Percentiles rank a stretch among this genome's conserved stretches.
Evolutionary conservation across 2,113 vertebrate genomes (phyloP).

Genomic region (Rana temporaria): DNA sequence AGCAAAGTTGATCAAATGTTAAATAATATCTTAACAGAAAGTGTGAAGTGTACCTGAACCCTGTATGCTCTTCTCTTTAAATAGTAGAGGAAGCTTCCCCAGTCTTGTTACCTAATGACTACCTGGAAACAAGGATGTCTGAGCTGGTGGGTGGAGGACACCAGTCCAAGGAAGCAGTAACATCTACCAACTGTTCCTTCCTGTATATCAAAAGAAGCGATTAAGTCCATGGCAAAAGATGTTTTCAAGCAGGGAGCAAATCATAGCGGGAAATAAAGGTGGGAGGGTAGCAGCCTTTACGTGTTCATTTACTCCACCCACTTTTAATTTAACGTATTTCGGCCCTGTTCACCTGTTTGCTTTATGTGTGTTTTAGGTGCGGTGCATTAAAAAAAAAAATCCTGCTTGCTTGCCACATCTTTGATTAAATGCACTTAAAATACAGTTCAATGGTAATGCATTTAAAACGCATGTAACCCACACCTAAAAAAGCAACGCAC

Average conservation of each 20-base stretch:
- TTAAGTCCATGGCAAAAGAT: neutral
- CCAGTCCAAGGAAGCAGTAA: neutral
- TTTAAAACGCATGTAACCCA: no score
- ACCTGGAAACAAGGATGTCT: constrained; percentile 1
- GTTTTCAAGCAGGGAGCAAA: neutral
- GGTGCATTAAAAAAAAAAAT: no score
- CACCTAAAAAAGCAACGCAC: no score
- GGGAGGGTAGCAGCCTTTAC: neutral
- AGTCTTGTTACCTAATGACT: neutral
- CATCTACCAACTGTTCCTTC: neutral
- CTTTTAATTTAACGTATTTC: neutral
- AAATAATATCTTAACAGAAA: neutral
- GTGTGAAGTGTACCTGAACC: neutral
- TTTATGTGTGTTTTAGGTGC: neutral
- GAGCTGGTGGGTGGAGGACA: neutral
- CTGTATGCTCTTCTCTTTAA: constrained; percentile 5
- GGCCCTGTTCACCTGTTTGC: no score
- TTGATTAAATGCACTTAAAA: no score
- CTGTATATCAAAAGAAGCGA: neutral
- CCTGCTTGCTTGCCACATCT: no score
- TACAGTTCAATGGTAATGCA: no score
- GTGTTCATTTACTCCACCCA: neutral
- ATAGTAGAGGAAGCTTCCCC: neutral
- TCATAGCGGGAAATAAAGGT: neutral
- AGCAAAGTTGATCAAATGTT: neutral